Evolutionary conservation across 2,888 invertebrate species (phyloP).

Genomic region (Lissonota sp.): DNA sequence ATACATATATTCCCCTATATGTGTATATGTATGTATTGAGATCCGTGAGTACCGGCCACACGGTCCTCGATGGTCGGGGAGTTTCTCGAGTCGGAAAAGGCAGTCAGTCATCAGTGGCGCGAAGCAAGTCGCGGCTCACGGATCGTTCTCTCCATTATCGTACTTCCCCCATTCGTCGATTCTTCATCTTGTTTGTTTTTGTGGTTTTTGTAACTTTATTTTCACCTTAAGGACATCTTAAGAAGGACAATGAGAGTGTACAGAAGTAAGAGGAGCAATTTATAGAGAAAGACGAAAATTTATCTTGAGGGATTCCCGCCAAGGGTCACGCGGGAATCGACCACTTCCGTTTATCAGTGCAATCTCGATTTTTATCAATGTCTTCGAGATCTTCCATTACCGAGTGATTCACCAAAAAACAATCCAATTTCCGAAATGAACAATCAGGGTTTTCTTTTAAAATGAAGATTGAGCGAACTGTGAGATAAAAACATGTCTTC

Average conservation of each 20-base stretch:
- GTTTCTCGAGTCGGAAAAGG: conserved; percentile 61
- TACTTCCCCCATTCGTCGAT: not conserved
- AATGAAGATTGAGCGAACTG: not conserved
- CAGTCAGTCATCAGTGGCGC: conserved; percentile 62
- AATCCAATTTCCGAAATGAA: no score
- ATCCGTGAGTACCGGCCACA: conserved; percentile 36
- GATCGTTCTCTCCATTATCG: conserved; percentile 14
- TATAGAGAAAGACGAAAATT: not conserved
- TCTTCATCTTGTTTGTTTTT: not conserved
- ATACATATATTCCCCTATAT: conserved; percentile 6
- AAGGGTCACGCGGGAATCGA: no score
- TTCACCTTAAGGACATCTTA: no score
- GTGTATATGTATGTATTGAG: conserved; percentile 21
- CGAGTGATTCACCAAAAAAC: no score
- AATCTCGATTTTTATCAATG: no score
- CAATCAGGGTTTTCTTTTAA: not conserved
- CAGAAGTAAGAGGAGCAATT: not conserved
- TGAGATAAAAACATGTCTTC: no score
- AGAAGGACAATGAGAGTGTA: not conserved
- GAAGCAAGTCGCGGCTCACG: conserved; percentile 52
- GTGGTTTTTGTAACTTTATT: not conserved
- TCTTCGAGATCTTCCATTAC: no score
- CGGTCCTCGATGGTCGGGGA: conserved; percentile 44
- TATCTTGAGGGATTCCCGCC: no score
- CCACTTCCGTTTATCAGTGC: no score